Conservation (phyloP, 2,888 invertebrate genomes). For the Ernsta delagoae region DNA sequence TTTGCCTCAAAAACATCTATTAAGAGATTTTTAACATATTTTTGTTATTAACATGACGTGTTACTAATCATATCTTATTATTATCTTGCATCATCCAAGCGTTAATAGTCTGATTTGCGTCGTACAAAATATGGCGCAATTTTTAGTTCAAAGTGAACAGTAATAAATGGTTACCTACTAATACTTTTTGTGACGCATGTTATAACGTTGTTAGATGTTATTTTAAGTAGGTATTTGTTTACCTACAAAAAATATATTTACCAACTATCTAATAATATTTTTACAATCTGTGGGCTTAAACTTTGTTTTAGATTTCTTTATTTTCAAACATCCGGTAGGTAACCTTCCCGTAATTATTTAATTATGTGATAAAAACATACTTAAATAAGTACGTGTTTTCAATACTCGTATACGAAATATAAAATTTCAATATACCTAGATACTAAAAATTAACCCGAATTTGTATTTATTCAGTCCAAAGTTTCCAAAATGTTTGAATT, state of each 20-base stretch:
- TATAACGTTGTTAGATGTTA: not conserved
- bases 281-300: not conserved
- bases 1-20: too few relatives aligned
- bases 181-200: conserved; percentile 4
- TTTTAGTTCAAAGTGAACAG: conserved; percentile 2
- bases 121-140: not conserved
- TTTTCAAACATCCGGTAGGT: not conserved
- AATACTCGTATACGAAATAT: too few relatives aligned
- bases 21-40: too few relatives aligned
- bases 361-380: too few relatives aligned
- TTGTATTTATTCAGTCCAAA: not conserved
- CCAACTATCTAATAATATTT: not conserved
- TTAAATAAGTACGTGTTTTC: too few relatives aligned
- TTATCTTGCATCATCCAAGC: too few relatives aligned
- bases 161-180: not conserved
- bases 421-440: too few relatives aligned
- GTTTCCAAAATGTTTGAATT: not conserved
- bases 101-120: not conserved
- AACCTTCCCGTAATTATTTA: too few relatives aligned
- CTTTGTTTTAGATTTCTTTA: too few relatives aligned
- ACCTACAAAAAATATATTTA: not conserved
- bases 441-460: too few relatives aligned
- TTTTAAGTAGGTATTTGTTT: not conserved
- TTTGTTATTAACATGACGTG: too few relatives aligned
- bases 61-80: too few relatives aligned